phyloP scores from a whole-genome alignment of 2,888 invertebrate genomes.

The Melipona beecheii region DNA sequence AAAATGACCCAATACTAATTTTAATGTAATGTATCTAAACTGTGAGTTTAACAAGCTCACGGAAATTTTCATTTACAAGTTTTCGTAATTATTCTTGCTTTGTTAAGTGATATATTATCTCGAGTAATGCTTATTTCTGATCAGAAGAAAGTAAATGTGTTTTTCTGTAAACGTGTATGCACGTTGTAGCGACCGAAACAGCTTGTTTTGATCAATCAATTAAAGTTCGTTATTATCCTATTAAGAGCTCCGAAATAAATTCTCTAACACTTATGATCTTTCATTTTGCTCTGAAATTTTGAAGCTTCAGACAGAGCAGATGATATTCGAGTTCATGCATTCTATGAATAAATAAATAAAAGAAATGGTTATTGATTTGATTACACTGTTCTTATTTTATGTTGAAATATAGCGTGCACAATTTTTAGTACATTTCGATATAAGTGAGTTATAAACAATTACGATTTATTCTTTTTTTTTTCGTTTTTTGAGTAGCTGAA shows the following conservation, averaged over 20 bases:
- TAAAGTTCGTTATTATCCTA: constrained; percentile 26
- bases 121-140: constrained; percentile 40
- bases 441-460: constrained; percentile 40
- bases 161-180: constrained; percentile 9
- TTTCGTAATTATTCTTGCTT: constrained; percentile 52
- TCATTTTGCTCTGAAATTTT: constrained; percentile 14
- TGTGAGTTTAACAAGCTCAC: constrained; percentile 49
- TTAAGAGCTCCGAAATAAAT: constrained; percentile 19
- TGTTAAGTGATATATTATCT: constrained; percentile 54
- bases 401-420: constrained; percentile 49
- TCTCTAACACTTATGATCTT: constrained; percentile 29
- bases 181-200: constrained; percentile 26
- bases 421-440: constrained; percentile 41
- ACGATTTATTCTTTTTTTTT: constrained; percentile 22
- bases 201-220: constrained; percentile 44
- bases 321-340: constrained; percentile 10
- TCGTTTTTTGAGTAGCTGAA: constrained; percentile 33
- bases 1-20: constrained; percentile 62
- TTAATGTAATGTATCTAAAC: constrained; percentile 64
- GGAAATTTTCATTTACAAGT: constrained; percentile 47
- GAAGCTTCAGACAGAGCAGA: constrained; percentile 19
- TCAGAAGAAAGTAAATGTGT: constrained; percentile 46
- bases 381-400: constrained; percentile 31
- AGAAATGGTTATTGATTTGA: constrained; percentile 33
- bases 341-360: constrained; percentile 21